Evolutionary conservation across 1,140 invertebrate species (phyloP).

Genomic region (Neoseiulus cucumeris): DNA sequence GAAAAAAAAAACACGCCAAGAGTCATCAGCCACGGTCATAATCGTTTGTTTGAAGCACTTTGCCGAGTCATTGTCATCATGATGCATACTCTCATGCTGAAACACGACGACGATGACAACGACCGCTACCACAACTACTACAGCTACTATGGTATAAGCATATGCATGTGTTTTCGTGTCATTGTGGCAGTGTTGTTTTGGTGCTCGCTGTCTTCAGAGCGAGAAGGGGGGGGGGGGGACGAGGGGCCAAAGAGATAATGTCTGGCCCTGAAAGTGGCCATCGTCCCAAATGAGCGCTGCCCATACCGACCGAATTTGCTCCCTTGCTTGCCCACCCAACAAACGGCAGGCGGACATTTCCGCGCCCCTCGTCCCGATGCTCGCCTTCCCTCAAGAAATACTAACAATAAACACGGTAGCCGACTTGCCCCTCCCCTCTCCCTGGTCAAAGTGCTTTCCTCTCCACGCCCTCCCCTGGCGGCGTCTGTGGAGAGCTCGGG

Average conservation of each 20-base stretch:
- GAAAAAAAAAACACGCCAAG: no score
- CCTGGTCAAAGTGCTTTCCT: no score
- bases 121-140: not conserved
- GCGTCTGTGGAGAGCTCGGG: no score
- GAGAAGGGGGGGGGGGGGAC: not conserved
- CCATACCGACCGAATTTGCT: not conserved
- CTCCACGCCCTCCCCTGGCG: no score
- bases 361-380: not conserved
- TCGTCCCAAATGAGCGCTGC: not conserved
- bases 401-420: constrained; percentile 10
- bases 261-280: not conserved
- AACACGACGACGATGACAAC: not conserved
- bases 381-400: not conserved
- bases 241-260: no score
- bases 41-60: no score
- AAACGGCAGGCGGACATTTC: no score
- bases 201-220: not conserved
- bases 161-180: not conserved
- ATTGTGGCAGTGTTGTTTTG: not conserved
- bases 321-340: not conserved
- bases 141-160: not conserved
- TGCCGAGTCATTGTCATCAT: no score
- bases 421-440: not conserved
- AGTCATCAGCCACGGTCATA: no score
- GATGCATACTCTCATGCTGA: no score